phyloP scores from a whole-genome alignment of 2,888 invertebrate genomes.

The Coelopa pilipes region DNA sequence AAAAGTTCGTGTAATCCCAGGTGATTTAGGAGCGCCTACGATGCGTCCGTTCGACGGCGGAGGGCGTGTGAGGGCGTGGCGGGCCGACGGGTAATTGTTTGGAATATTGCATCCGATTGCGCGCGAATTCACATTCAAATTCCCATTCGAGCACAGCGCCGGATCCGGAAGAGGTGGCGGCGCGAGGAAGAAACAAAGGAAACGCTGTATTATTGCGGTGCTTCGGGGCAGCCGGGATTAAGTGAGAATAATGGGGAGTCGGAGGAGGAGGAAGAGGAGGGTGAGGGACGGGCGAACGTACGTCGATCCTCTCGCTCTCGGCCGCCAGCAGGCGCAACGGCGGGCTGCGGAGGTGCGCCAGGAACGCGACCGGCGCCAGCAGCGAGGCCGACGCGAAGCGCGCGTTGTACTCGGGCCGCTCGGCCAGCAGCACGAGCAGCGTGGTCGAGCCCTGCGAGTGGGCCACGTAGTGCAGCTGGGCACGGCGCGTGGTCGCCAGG shows the following conservation, averaged over 20 bases:
- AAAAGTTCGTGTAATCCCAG: slow-evolving; percentile 61
- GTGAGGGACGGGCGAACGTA: slow-evolving; percentile 42
- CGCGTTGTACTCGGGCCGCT: slow-evolving; percentile 57
- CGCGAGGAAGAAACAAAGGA: slow-evolving; percentile 7
- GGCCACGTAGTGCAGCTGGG: slow-evolving; percentile 58
- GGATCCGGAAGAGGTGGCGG: slow-evolving; percentile 18
- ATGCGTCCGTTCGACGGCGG: slow-evolving; percentile 30
- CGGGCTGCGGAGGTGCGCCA: slow-evolving; percentile 56
- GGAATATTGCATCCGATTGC: slow-evolving; percentile 35
- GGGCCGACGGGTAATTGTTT: slow-evolving; percentile 37
- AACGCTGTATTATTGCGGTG: background rate
- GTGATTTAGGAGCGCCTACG: slow-evolving; percentile 60
- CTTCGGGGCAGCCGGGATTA: background rate
- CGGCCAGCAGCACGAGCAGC: slow-evolving; percentile 58
- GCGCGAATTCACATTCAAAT: slow-evolving; percentile 38
- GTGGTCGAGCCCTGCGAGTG: slow-evolving; percentile 63
- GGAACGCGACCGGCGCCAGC: slow-evolving; percentile 59
- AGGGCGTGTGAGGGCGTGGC: slow-evolving; percentile 15
- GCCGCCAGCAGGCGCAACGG: slow-evolving; percentile 55
- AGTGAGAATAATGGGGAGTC: background rate
- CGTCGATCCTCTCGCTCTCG: slow-evolving; percentile 52
- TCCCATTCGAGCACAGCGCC: slow-evolving; percentile 1
- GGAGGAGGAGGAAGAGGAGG: no score
- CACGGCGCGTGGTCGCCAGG: slow-evolving; percentile 51
- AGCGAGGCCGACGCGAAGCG: slow-evolving; percentile 54